Evolutionary conservation across 2,888 invertebrate genomes (phyloP), one percentile per base, ranked within the genome.

Genomic region (Anagyrus pseudococci): DNA sequence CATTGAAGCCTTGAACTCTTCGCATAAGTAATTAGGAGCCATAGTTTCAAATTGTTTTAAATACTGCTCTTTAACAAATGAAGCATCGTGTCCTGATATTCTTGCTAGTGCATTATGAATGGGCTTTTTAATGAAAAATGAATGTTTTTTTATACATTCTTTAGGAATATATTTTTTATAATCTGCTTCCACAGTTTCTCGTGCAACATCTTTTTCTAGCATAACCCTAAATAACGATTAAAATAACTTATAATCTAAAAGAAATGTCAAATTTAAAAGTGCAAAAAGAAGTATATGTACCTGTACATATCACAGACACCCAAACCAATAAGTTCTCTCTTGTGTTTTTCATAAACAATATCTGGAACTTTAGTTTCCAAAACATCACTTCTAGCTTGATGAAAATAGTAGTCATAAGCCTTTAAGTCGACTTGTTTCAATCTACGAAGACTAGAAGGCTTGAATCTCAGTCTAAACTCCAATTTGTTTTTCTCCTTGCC

Each of bases 241-340:
- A 40, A 20, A 25, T 22, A 26, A 25, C 22, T n/a, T 49, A 4
- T 25, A 22, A 23, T 8, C n/a, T 43, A 29, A 49, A 26, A 15
- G 43, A 22, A 61, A n/a, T n/a, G n/a, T n/a, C 10, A 48, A 53
- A 53, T 22, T 46, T 47, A 29, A 26, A 40, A 47, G 55, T 46
- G 22, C 4, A 22, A 44, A 7, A 19, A 22, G 2, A 43, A 17
- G 17, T 17, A 43, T 60, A 25, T 7, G 22, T 70, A 80, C 72
- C 85, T 81, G 53, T 84, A 91, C 93, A 96, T 94, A 79, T 95
- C 94, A 55, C 91, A 88, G 58, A 94, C 93, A 10, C 93, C 93
- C 55, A 96, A 83, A 0, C 96, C 96, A 58, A 94, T 83, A 1
- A 94, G 84, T 80, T 93, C 90, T 63, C 88, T 85, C 75, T 90